Evolutionary conservation across 2,797 vertebrate species (phyloP).

Genomic region (Kryptopterus vitreolus): DNA sequence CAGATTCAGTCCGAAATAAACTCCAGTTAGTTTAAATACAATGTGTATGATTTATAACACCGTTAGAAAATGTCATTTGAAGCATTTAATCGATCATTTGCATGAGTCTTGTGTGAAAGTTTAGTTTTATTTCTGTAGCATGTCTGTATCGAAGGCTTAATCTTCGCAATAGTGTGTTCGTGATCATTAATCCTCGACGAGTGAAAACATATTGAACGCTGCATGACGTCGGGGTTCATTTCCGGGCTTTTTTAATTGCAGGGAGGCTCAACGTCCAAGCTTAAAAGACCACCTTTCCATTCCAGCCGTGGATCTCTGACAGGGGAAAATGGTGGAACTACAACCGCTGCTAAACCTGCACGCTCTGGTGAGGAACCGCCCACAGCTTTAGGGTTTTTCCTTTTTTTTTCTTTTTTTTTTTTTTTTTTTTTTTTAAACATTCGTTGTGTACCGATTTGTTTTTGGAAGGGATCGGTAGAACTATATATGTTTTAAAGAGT

Average conservation of each 20-base stretch:
- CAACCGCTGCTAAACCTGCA: conserved; percentile 80
- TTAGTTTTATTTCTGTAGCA: not conserved
- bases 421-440: not conserved
- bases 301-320: conserved; percentile 93
- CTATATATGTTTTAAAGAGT: not conserved
- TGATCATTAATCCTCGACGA: not conserved
- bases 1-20: not conserved
- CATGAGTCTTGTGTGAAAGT: not conserved
- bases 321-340: conserved; percentile 89
- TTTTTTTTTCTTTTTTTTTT: conserved; percentile 10
- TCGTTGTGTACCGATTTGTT: not conserved
- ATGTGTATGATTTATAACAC: not conserved
- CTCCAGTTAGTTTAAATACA: not conserved
- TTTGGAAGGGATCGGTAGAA: not conserved
- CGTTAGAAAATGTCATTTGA: not conserved
- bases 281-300: conserved; percentile 92
- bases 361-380: conserved; percentile 74
- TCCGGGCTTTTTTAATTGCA: conserved; percentile 57
- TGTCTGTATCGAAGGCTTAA: not conserved
- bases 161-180: not conserved
- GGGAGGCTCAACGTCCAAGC: conserved; percentile 88
- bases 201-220: not conserved
- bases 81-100: not conserved
- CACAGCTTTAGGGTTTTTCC: not conserved
- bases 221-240: conserved; percentile 7